Evolutionary conservation across 2,888 invertebrate species (phyloP), one percentile per base, ranked within the genome.

Genomic region (Latrodectus hesperus): DNA sequence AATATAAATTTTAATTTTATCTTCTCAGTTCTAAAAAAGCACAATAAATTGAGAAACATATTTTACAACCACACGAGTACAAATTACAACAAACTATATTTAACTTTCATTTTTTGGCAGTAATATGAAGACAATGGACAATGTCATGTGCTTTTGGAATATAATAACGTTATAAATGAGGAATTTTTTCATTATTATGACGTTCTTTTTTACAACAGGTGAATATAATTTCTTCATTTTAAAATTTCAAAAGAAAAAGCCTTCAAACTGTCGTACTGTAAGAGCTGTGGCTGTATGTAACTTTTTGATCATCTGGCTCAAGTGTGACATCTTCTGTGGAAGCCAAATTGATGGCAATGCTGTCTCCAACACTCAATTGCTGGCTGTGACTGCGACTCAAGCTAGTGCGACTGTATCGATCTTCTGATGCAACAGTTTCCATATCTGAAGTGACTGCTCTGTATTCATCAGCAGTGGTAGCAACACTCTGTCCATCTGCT

Each of bases 251-350:
- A 49, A n/a, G 22, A 64, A 22, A 17, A 60, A 14, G 38, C 51
- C 5, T 71, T 87, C 78, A 90, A 16, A 90, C 90, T 6, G 90
- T 90, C 10, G 90, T 90, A 70, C 90, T 90, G 78, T 90, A 90
- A 49, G 90, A 89, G 78, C 90, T 90, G 87, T 90, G 90, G 81
- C 90, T 90, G 84, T 90, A 90, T 4, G 89, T 89, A 17, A 90
- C 90, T 79, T 90, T 88, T 64, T 90, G 90, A 73, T 88, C 90
- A 64, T 90, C 90, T 6, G 90, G 87, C 81, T 90, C 90, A 75
- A 90, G 67, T 1, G 89, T 90, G n/a, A 90, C 90, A 75, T 90
- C 90, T 75, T 90, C 90, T 5, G 90, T 81, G 16, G 90, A 90
- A 16, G 90, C 90, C 38, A 90, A 71, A 65, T 90, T 90, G 38